Conservation (phyloP, 2,113 vertebrate species). For the Cyphomyrus discorhynchus region DNA sequence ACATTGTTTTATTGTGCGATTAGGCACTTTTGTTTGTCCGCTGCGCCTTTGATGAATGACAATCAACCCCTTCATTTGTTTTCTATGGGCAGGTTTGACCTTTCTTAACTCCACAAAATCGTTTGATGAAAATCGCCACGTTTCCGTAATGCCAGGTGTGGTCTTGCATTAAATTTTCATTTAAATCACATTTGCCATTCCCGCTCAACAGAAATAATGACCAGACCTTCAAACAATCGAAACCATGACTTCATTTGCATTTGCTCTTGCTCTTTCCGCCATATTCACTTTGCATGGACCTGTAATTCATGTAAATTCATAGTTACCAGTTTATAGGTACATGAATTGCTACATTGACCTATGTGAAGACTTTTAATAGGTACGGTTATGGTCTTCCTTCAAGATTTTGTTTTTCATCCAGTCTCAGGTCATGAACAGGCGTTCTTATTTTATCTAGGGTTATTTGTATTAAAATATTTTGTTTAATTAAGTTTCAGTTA, state of each 20-base stretch:
- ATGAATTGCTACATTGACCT: background rate
- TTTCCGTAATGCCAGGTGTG: conserved; percentile 18
- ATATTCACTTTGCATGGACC: background rate
- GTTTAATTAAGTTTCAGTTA: background rate
- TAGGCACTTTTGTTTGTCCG: background rate
- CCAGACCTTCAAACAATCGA: conserved; percentile 4
- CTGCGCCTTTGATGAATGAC: conserved; percentile 11
- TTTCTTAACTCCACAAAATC: conserved; percentile 2
- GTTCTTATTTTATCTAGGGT: background rate
- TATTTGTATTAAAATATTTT: background rate
- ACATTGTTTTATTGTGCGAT: background rate
- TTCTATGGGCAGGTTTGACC: conserved; percentile 17
- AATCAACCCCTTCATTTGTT: conserved; percentile 9
- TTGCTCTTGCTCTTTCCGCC: background rate
- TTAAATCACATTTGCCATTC: conserved; percentile 8
- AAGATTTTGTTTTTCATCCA: background rate
- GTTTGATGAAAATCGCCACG: background rate
- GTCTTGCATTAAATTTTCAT: conserved; percentile 17
- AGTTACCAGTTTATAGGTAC: background rate
- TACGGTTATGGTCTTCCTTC: background rate
- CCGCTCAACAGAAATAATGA: conserved; percentile 3
- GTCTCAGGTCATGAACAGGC: background rate
- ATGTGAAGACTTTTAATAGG: background rate
- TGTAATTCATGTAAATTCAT: background rate
- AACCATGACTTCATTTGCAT: conserved; percentile 4